Evolutionary conservation across 2,113 vertebrate species (phyloP).

Genomic region (Meles meles): DNA sequence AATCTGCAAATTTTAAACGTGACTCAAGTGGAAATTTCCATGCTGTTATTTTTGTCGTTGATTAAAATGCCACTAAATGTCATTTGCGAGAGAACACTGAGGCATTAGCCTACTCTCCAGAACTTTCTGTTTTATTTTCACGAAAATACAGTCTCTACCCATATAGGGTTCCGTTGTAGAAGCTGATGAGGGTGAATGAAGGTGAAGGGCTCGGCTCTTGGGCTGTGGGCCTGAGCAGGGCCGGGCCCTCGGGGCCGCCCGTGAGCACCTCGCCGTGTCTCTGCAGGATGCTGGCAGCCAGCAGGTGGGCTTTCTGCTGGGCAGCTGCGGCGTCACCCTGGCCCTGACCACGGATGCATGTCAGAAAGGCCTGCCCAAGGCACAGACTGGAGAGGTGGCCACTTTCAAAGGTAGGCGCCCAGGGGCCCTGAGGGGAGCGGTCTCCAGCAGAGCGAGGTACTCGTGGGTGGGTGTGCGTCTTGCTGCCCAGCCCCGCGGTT

Average conservation of each 20-base stretch:
- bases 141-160: not conserved
- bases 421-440: not conserved
- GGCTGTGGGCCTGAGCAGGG: not conserved
- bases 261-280: not conserved
- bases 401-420: conserved; percentile 91
- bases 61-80: conserved; percentile 9
- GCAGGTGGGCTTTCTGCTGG: conserved; percentile 95
- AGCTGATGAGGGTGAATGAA: not conserved
- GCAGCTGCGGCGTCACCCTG: conserved; percentile 94
- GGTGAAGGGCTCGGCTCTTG: not conserved
- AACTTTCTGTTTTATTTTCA: conserved; percentile 10
- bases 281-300: conserved; percentile 94
- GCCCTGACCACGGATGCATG: conserved; percentile 96
- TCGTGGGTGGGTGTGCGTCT: not conserved
- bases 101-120: not conserved
- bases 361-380: conserved; percentile 97
- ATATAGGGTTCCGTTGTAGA: not conserved
- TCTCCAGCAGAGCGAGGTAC: not conserved
- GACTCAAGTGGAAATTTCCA: not conserved
- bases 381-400: conserved; percentile 94
- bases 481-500: fast-evolving
- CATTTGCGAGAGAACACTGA: not conserved
- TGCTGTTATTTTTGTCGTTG: not conserved
- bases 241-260: not conserved
- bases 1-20: not conserved